Evolutionary conservation across 2,888 invertebrate genomes (phyloP).

Genomic region (Penaeus monodon): DNA sequence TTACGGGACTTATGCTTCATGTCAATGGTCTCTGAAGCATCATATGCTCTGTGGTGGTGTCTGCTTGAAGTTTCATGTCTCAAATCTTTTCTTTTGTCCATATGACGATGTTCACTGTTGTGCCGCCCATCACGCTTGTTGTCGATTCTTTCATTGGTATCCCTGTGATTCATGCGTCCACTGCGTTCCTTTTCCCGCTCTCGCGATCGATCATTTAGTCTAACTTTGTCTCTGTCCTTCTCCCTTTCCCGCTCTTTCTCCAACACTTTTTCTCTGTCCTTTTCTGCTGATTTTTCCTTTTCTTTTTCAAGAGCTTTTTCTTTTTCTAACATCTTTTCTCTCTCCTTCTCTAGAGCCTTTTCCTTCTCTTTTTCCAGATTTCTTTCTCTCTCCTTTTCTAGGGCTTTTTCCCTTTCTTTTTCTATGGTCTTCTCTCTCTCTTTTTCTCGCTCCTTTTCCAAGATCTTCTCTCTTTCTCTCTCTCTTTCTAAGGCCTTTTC

Average conservation of each 20-base stretch:
- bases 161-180: constrained; percentile 37
- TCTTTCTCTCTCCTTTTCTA: constrained; percentile 29
- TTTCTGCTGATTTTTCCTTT: constrained; percentile 67
- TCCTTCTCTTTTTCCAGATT: constrained; percentile 55
- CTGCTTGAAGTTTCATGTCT: constrained; percentile 34
- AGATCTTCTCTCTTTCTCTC: constrained; percentile 32
- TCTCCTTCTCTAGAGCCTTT: constrained; percentile 68
- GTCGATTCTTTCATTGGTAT: constrained; percentile 28
- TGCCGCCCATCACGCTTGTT: constrained; percentile 41
- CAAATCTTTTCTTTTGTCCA: constrained; percentile 44
- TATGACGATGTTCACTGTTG: constrained; percentile 49
- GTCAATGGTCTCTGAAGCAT: constrained; percentile 26
- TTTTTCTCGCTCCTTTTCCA: constrained; percentile 17
- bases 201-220: constrained; percentile 42
- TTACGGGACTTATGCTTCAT: constrained; percentile 37
- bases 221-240: constrained; percentile 55
- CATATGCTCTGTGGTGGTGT: constrained; percentile 50
- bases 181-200: constrained; percentile 66
- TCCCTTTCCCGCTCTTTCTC: constrained; percentile 67
- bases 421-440: constrained; percentile 8
- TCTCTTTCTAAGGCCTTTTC: constrained; percentile 30
- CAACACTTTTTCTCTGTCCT: constrained; percentile 66
- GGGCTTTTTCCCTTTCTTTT: constrained; percentile 2
- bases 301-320: constrained; percentile 66
- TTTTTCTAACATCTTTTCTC: constrained; percentile 67